phyloP scores from a whole-genome alignment of 2,113 vertebrate genomes.

The Rutilus rutilus region DNA sequence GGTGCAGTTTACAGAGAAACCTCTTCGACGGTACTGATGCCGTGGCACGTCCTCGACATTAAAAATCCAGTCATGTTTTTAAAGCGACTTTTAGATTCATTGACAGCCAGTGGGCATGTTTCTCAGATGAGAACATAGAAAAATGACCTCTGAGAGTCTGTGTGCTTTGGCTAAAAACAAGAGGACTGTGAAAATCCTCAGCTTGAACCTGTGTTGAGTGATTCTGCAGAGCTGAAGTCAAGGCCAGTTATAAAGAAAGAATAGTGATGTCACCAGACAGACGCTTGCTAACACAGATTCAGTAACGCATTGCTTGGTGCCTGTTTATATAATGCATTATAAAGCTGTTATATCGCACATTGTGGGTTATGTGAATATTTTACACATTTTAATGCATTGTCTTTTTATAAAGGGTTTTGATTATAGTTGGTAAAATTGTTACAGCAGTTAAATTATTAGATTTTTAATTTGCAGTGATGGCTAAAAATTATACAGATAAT shows the following conservation, averaged over 20 bases:
- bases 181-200: slow-evolving; percentile 25
- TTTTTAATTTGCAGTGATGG: not conserved
- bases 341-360: not conserved
- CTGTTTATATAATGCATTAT: not conserved
- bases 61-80: not conserved
- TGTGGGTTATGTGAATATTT: too few relatives aligned
- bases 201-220: not conserved
- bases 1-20: not conserved
- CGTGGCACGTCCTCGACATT: not conserved
- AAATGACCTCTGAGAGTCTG: not conserved
- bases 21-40: not conserved
- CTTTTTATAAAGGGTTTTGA: not conserved
- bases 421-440: not conserved
- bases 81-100: not conserved
- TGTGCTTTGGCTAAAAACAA: not conserved
- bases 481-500: not conserved
- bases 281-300: not conserved
- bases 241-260: not conserved
- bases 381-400: not conserved
- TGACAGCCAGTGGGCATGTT: not conserved
- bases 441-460: not conserved
- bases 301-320: not conserved
- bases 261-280: slow-evolving; percentile 18
- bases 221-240: not conserved
- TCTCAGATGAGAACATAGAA: slow-evolving; percentile 2